Evolutionary conservation across 2,113 vertebrate genomes (phyloP), one percentile per base, ranked within the genome.

Genomic region (Datnioides undecimradiatus): DNA sequence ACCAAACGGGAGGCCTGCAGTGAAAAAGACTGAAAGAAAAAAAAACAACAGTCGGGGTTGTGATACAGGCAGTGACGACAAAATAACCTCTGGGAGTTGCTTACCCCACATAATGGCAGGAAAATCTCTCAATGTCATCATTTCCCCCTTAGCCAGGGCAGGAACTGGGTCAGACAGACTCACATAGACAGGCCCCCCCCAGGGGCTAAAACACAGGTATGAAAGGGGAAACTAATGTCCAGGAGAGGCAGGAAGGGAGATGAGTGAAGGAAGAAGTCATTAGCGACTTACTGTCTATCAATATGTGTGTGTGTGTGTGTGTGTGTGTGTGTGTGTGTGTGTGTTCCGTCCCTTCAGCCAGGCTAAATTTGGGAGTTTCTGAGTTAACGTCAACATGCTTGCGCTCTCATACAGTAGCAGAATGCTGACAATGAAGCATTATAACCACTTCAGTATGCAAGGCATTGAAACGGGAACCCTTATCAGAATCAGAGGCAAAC

Each of bases 121-220:
- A 93, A 92, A 91, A 84, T 85, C 66, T 86, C 82, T 83, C 78
- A 73, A 79, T 91, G 90, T 90, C 91, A 90, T 91, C 72, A 76
- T 83, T 87, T 86, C 83, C 87, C 52, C 27, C 49, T 68, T 57
- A 73, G 83, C 73, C 78, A 23, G 80, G 57, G 52, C 76, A 90
- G 89, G 88, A 92, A 93, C 77, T 90, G 74, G 87, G 86, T 90
- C 87, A 91, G 90, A 90, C 79, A 80, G 62, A 84, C 69, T 60
- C 29, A 77, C 49, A 66, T 27, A 69, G 72, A 46, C 36, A 2
- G 51, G 29, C 43, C 80, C 85, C 80, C 85, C 81, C 8, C 2
- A 25, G 41, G 67, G 80, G 40, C 57, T 13, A 33, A 54, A 64
- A 83, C 51, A 38, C 78, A 89, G 86, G 87, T 85, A 88, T 2